Conservation (phyloP, 2,113 vertebrate species). For the Crotalus viridis region DNA sequence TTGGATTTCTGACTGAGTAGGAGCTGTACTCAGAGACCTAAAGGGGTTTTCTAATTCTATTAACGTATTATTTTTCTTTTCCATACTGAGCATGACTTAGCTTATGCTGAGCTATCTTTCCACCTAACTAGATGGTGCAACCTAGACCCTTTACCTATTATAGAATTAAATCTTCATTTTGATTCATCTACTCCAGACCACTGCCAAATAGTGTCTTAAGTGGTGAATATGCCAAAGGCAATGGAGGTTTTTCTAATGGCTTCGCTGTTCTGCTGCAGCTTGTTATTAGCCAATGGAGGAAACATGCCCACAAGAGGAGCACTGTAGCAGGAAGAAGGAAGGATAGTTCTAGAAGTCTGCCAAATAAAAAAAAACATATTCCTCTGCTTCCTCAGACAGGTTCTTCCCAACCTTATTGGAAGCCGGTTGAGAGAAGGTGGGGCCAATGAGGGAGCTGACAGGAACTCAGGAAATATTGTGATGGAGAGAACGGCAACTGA, state of each 20-base stretch:
- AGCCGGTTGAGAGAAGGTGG: not conserved
- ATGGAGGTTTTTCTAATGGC: not conserved
- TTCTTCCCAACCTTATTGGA: not conserved
- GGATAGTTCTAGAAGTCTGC: not conserved
- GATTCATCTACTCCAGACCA: not conserved
- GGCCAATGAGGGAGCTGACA: not conserved
- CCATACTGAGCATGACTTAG: accelerated
- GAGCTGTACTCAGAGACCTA: not conserved
- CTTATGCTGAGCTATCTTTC: not conserved
- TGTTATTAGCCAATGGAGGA: not conserved
- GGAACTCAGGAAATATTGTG: not conserved
- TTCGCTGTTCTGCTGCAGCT: not conserved
- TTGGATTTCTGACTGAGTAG: not conserved
- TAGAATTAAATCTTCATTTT: not conserved
- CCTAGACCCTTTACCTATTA: not conserved
- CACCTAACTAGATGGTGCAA: not conserved
- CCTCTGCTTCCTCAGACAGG: not conserved
- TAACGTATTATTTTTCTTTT: not conserved
- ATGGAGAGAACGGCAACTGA: not conserved
- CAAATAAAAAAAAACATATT: not conserved
- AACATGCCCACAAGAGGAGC: not conserved
- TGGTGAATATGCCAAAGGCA: not conserved
- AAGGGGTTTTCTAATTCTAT: not conserved
- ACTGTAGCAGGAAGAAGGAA: not conserved
- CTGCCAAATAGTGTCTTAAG: not conserved